Evolutionary conservation across 2,797 vertebrate genomes (phyloP).

Genomic region (Tokudaia tokunoshimensis): DNA sequence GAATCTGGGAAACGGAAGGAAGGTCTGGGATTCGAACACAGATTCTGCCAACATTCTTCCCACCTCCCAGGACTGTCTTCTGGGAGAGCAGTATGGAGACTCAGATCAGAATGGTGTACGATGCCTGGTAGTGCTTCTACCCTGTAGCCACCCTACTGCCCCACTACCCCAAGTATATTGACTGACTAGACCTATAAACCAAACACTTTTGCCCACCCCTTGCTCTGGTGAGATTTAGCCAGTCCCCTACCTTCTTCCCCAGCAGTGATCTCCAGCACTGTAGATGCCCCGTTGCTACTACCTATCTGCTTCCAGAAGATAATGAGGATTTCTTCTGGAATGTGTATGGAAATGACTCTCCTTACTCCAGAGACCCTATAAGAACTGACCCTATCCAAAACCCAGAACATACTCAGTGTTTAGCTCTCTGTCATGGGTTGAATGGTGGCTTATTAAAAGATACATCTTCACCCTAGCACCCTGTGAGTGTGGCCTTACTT

Average conservation of each 20-base stretch:
- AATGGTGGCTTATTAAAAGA: background rate
- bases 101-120: rapidly evolving
- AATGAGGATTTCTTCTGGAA: background rate
- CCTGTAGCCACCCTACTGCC: background rate
- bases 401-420: too few species aligned
- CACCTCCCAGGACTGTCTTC: background rate
- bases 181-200: background rate
- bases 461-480: background rate
- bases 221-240: background rate
- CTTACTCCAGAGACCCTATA: background rate
- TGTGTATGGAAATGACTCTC: background rate
- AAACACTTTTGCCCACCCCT: background rate
- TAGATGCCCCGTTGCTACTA: background rate
- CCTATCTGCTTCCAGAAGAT: background rate
- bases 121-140: background rate
- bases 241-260: background rate
- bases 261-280: background rate
- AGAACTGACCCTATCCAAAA: background rate
- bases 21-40: background rate
- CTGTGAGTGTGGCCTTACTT: background rate
- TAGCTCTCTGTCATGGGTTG: background rate
- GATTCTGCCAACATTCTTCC: background rate
- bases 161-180: background rate
- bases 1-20: background rate
- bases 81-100: background rate